Evolutionary conservation across 2,888 invertebrate genomes (phyloP).

Genomic region (Rambutsinella grinnellia): DNA sequence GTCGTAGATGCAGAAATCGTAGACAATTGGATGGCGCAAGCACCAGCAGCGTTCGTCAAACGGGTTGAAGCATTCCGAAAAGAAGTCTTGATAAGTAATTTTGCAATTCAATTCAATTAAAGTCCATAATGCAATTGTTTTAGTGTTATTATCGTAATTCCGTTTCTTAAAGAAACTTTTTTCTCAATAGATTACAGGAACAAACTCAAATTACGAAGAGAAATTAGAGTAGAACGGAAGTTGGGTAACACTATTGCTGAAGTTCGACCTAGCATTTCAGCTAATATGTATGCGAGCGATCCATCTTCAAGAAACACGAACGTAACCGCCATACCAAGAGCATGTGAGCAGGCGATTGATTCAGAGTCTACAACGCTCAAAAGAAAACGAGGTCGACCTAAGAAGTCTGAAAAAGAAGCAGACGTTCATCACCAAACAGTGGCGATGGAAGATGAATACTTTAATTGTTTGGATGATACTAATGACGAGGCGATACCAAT

Average conservation of each 20-base stretch:
- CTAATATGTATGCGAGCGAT: constrained; percentile 33
- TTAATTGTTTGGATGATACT: constrained; percentile 16
- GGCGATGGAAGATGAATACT: constrained; percentile 6
- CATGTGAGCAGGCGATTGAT: no score
- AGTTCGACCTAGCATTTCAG: constrained; percentile 18
- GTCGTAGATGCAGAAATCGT: constrained; percentile 40
- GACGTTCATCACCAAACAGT: background rate
- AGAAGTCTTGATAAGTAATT: constrained; percentile 39
- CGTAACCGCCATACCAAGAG: no score
- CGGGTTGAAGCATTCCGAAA: constrained; percentile 37
- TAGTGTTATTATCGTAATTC: background rate
- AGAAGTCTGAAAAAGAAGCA: constrained; percentile 8
- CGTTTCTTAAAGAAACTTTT: background rate
- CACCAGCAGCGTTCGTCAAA: constrained; percentile 6
- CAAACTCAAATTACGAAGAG: constrained; percentile 35
- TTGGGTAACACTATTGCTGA: constrained; percentile 17
- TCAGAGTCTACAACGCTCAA: background rate
- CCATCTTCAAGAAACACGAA: no score
- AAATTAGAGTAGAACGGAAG: constrained; percentile 26
- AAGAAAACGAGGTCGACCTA: constrained; percentile 15
- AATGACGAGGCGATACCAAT: constrained; percentile 20
- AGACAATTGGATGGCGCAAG: constrained; percentile 42
- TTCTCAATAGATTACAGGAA: constrained; percentile 34
- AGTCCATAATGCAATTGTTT: background rate
- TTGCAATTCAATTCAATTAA: background rate